Conservation (phyloP, 2,113 vertebrate species). For the Mastomys coucha region DNA sequence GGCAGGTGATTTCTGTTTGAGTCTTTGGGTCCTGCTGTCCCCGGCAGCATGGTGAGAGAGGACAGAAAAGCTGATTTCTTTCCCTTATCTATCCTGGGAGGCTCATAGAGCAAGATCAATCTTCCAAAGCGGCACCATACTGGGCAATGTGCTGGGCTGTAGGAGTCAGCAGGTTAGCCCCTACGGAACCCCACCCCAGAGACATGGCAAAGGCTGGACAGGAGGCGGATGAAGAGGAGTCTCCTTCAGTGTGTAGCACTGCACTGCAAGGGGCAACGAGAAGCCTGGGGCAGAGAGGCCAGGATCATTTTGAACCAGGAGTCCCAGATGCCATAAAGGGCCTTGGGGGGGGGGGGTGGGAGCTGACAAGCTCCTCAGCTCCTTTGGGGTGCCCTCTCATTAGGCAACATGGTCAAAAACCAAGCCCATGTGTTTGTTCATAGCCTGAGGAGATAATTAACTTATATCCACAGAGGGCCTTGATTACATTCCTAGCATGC, state of each 20-base stretch:
- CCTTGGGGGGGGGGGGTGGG: conserved; percentile 67
- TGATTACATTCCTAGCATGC: conserved; percentile 90
- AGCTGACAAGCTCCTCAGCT: conserved; percentile 80
- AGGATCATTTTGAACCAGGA: neutral
- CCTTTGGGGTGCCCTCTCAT: conserved; percentile 82
- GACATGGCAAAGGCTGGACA: conserved; percentile 66
- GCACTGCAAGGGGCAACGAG: conserved; percentile 36
- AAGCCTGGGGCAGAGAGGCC: neutral
- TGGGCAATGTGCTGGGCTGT: conserved; percentile 53
- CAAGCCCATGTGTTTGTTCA: conserved; percentile 85
- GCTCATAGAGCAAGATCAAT: conserved; percentile 54
- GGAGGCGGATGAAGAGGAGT: neutral
- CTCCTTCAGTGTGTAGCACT: conserved; percentile 56
- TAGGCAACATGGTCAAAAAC: conserved; percentile 88
- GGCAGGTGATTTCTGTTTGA: conserved; percentile 78
- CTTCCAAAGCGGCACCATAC: conserved; percentile 66
- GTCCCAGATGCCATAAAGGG: conserved; percentile 58
- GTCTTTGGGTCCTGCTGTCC: conserved; percentile 80
- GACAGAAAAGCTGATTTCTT: conserved; percentile 84
- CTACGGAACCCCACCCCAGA: conserved; percentile 61
- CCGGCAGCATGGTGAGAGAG: conserved; percentile 68
- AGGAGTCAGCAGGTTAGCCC: neutral
- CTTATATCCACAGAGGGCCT: conserved; percentile 87
- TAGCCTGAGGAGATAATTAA: conserved; percentile 90
- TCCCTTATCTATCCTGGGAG: conserved; percentile 73